These are phyloP conservation scores for Scaptomyza caliginosa DNA, from an alignment of 2,888 invertebrate genomes.

Conservation along the genomic window DNA sequence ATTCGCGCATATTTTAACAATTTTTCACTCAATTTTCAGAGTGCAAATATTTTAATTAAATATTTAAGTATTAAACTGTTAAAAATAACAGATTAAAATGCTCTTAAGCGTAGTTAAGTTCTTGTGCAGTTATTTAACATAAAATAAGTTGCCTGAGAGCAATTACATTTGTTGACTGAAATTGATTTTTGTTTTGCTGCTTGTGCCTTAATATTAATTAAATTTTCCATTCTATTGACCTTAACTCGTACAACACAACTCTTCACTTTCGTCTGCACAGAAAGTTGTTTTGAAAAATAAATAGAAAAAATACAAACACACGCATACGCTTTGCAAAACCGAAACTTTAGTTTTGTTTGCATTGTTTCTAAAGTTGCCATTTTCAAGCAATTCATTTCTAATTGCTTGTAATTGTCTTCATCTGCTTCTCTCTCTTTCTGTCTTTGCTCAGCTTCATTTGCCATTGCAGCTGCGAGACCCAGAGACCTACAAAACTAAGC, in stretches of 20 bases:
- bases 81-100: neutral
- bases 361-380: conserved; percentile 60
- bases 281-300: neutral
- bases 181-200: neutral
- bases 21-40: neutral
- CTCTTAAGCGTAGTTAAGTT: too few species aligned
- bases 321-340: neutral
- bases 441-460: neutral
- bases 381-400: conserved; percentile 74
- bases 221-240: neutral
- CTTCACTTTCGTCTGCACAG: conserved; percentile 25
- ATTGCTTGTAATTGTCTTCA: conserved; percentile 75
- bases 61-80: neutral
- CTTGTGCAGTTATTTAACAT: too few species aligned
- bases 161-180: neutral
- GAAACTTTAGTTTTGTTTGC: conserved; percentile 57
- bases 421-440: conserved; percentile 4
- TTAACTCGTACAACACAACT: conserved; percentile 10
- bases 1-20: too few species aligned
- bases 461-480: conserved; percentile 66
- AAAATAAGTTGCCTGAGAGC: neutral
- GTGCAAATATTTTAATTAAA: neutral
- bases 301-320: conserved; percentile 3
- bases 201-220: neutral
- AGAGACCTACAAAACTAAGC: conserved; percentile 72